phyloP scores from a whole-genome alignment of 1,140 invertebrate species.

The Cydia pomonella region DNA sequence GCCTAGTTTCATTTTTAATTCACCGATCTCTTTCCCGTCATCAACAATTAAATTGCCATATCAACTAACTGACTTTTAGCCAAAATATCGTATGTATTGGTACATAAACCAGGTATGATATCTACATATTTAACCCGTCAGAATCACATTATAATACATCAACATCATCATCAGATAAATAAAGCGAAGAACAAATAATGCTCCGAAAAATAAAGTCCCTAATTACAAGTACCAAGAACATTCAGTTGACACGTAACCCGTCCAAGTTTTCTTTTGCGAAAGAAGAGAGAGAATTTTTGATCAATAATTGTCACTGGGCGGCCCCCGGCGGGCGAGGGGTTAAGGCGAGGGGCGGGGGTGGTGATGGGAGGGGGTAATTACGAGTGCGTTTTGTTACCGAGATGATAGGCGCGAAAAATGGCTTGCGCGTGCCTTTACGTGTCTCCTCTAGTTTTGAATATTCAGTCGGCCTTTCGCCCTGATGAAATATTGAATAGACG shows the following conservation, averaged over 20 bases:
- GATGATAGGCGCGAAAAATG: slow-evolving; percentile 80
- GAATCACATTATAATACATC: too few species aligned
- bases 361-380: slow-evolving; percentile 68
- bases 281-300: slow-evolving; percentile 81
- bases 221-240: slow-evolving; percentile 74
- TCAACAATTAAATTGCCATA: too few species aligned
- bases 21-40: too few species aligned
- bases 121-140: too few species aligned
- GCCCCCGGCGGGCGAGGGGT: slow-evolving; percentile 50
- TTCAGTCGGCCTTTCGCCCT: slow-evolving; percentile 73
- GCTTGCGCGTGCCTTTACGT: slow-evolving; percentile 78
- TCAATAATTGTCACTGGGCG: slow-evolving; percentile 80
- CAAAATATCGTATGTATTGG: too few species aligned
- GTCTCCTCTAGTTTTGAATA: slow-evolving; percentile 78
- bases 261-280: slow-evolving; percentile 81
- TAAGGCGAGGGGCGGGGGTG: slow-evolving; percentile 42
- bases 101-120: too few species aligned
- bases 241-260: slow-evolving; percentile 77
- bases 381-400: slow-evolving; percentile 80
- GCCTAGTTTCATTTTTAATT: too few species aligned
- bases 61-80: too few species aligned
- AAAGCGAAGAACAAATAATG: too few species aligned
- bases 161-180: too few species aligned
- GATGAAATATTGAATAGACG: slow-evolving; percentile 79
- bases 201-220: slow-evolving; percentile 56